These are phyloP conservation scores for Eonycteris spelaea DNA, from an alignment of 2,113 vertebrate species.

Conservation along the genomic window DNA sequence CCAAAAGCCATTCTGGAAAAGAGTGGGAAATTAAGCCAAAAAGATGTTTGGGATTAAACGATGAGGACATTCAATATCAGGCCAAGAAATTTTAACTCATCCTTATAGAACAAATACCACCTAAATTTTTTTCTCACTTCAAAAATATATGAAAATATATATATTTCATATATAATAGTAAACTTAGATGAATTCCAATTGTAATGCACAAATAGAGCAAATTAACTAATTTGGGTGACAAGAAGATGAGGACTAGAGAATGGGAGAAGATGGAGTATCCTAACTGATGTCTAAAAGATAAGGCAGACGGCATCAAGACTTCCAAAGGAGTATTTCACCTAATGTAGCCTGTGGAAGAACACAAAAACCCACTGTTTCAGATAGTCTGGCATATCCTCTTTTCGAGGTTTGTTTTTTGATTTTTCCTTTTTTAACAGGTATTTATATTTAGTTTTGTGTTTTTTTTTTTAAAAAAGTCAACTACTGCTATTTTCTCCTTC, in stretches of 20 bases:
- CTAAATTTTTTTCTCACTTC: not conserved
- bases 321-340: not conserved
- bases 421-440: not conserved
- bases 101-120: not conserved
- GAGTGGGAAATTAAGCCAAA: not conserved
- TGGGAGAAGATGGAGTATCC: not conserved
- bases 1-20: not conserved
- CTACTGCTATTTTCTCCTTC: not conserved
- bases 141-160: not conserved
- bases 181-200: not conserved
- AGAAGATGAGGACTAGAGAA: not conserved
- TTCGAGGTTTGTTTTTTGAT: not conserved
- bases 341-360: not conserved
- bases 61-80: not conserved
- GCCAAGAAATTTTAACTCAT: not conserved
- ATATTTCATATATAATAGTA: not conserved
- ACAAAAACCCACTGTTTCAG: not conserved
- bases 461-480: not conserved
- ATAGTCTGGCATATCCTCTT: not conserved
- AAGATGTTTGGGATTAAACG: not conserved
- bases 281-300: not conserved
- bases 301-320: not conserved
- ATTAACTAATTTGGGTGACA: not conserved
- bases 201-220: not conserved
- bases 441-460: conserved; percentile 6